Evolutionary conservation across 2,888 invertebrate species (phyloP), one percentile per base, ranked within the genome.

Genomic region (Pediacus dermestoides): DNA sequence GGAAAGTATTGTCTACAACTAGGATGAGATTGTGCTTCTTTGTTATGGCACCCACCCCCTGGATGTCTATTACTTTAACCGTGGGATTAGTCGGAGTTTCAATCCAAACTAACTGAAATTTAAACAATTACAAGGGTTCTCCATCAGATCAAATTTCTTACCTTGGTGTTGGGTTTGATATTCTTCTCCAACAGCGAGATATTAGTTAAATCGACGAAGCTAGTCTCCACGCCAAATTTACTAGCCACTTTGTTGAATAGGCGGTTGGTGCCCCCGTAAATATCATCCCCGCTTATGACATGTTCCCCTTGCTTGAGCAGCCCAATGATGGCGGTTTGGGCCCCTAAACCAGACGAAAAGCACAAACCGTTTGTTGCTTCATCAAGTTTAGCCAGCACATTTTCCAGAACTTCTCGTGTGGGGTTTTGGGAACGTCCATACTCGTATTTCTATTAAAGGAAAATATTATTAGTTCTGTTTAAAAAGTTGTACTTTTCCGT

Each of bases 31-130:
- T 73, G 26, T 72, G 66, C 26, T 70, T 70, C 57, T 78, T 82
- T 35, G 81, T 76, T 1, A 81, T 70, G 39, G 81, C 77, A 0
- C 78, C 66, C 16, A 90, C 73, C 1, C 77, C 82, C 55, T 77
- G 76, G 35, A 97, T 88, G 64, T 97, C 95, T 6, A 82, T 77
- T n/a, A 97, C 76, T 73, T 91, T 91, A 52, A 96, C 67, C 6
- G 87, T 72, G 0, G 97, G 97, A 73, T 97, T 97, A n/a, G 96
- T 93, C 0, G 96, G 96, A 0, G 89, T 85, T 70, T 97, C 97
- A 44, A 95, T 68, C 95, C 96, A 97, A 23, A 97, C 74, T 68
- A 88, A 72, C 85, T 86, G 73, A 45, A 47, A 46, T 48, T 10
- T 7, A 48, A 42, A 28, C 6, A 6, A n/a, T 3, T 23, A 6